A percentile compares a stretch with the other conserved stretches of the same genome.
Evolutionary conservation across 1,140 invertebrate genomes (phyloP).

Genomic region (Mizuhopecten yessoensis): DNA sequence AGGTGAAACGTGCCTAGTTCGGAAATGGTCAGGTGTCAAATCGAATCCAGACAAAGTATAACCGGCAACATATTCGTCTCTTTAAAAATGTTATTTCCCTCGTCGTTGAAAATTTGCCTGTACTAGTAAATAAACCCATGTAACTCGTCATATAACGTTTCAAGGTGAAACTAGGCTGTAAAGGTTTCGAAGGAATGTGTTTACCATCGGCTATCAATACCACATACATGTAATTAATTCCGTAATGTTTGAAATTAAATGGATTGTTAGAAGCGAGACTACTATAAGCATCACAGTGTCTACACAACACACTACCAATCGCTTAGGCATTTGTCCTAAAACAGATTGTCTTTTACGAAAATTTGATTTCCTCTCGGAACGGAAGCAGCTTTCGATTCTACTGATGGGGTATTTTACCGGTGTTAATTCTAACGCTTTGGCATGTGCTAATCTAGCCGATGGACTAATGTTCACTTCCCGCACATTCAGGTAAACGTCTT

Average conservation of each 20-base stretch:
- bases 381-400: neutral
- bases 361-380: neutral
- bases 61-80: too few species aligned
- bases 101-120: too few species aligned
- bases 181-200: too few species aligned
- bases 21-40: too few species aligned
- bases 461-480: neutral
- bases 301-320: neutral
- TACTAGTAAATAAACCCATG: too few species aligned
- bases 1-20: too few species aligned
- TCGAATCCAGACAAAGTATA: too few species aligned
- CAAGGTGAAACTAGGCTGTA: too few species aligned
- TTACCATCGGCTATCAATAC: too few species aligned
- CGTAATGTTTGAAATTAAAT: neutral
- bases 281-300: neutral
- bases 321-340: neutral
- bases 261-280: neutral
- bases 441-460: neutral
- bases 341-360: neutral
- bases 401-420: neutral
- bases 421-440: neutral
- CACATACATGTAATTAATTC: neutral
- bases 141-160: too few species aligned
- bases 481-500: neutral
- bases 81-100: too few species aligned